Evolutionary conservation across 2,113 vertebrate species (phyloP).

Genomic region (Thamnaconus septentrionalis): DNA sequence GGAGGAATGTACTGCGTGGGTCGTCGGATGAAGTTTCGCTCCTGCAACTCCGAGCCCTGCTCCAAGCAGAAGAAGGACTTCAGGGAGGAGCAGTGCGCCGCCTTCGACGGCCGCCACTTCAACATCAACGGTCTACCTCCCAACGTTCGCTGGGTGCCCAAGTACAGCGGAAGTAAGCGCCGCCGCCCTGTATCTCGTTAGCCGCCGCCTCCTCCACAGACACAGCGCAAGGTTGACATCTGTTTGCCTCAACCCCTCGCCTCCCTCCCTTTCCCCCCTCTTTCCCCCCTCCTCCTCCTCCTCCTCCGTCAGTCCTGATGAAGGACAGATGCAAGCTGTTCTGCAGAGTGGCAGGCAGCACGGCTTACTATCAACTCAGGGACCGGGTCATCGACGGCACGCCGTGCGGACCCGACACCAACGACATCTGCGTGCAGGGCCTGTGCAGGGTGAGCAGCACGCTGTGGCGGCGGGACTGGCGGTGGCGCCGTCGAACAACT

Average conservation of each 20-base stretch:
- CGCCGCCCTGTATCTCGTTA: not conserved
- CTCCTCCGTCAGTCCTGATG: slow-evolving; percentile 85
- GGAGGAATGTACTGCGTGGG: slow-evolving; percentile 95
- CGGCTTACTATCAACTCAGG: slow-evolving; percentile 97
- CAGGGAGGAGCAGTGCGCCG: slow-evolving; percentile 92
- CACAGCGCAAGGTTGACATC: not conserved
- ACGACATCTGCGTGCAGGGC: slow-evolving; percentile 97
- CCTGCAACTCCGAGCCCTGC: slow-evolving; percentile 95
- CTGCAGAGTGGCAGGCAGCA: slow-evolving; percentile 93
- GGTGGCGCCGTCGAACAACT: no score
- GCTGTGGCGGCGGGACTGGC: no score
- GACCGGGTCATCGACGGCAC: slow-evolving; percentile 96
- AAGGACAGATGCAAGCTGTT: slow-evolving; percentile 98
- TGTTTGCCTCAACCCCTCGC: not conserved
- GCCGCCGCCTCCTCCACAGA: not conserved
- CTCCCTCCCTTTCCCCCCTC: no score
- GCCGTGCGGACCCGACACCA: slow-evolving; percentile 92
- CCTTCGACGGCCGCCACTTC: slow-evolving; percentile 94
- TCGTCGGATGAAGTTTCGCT: slow-evolving; percentile 97
- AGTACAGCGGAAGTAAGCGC: slow-evolving; percentile 96
- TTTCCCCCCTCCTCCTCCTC: not conserved
- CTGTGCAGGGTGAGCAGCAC: slow-evolving; percentile 86
- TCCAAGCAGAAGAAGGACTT: slow-evolving; percentile 91
- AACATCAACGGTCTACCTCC: slow-evolving; percentile 97
- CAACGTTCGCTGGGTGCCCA: slow-evolving; percentile 95